Percentiles rank a stretch among this genome's conserved stretches.
phyloP scores from a whole-genome alignment of 1,140 invertebrate species.

The Formica selysi region DNA sequence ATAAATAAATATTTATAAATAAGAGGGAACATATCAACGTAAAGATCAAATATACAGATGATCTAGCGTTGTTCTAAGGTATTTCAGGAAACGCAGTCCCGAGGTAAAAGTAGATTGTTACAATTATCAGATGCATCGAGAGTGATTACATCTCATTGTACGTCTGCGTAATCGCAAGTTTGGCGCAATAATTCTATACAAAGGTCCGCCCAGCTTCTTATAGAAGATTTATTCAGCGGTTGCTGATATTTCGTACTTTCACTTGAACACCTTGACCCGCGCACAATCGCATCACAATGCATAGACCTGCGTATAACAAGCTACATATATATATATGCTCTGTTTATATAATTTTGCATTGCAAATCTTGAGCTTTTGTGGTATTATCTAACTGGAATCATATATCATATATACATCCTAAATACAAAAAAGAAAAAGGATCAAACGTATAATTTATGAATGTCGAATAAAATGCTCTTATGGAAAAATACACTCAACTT shows the following conservation, averaged over 20 bases:
- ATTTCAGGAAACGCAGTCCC: conserved; percentile 17
- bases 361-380: neutral
- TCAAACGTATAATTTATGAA: neutral
- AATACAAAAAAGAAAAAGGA: neutral
- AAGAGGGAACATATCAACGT: neutral
- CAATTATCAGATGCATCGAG: conserved; percentile 44
- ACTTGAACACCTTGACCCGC: conserved; percentile 84
- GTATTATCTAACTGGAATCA: neutral
- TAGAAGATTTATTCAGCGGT: conserved; percentile 69
- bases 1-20: neutral
- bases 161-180: conserved; percentile 45
- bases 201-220: conserved; percentile 55
- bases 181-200: conserved; percentile 55
- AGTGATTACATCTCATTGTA: conserved; percentile 53
- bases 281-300: conserved; percentile 75
- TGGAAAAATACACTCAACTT: too few relatives aligned
- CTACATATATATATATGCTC: conserved; percentile 19
- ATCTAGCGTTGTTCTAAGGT: neutral
- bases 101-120: conserved; percentile 40
- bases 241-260: conserved; percentile 84
- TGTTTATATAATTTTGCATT: conserved; percentile 31
- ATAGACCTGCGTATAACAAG: conserved; percentile 56
- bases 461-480: neutral
- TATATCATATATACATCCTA: neutral
- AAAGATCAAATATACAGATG: neutral